Evolutionary conservation across 2,797 vertebrate species (phyloP), one percentile per base, ranked within the genome.

Genomic region (Tamandua tetradactyla): DNA sequence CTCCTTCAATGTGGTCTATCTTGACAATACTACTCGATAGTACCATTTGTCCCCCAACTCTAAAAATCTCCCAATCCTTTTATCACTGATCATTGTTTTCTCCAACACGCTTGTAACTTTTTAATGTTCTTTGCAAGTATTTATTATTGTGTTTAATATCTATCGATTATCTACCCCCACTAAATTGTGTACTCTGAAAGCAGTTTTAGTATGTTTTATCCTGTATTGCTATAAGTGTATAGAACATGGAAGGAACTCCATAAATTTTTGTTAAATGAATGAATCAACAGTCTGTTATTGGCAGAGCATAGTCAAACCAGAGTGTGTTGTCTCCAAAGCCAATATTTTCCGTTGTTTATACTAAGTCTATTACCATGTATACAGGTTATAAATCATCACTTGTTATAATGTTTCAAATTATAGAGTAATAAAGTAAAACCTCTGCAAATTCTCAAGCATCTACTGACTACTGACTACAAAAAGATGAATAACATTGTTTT

Each of bases 401-500:
- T 94, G 40, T 84, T 87, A 80, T 87, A 83, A 78, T 76, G 12
- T 40, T 11, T 78, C 32, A 78, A 68, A 10, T 79, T 81, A 79
- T 2, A 61, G 57, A 18, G 2, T 32, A 55, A 55, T 72, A 69
- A 69, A 76, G n/a, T 42, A 87, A 32, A 62, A 47, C 37, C 59
- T 75, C 47, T 61, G 17, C 37, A 64, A 49, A 59, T 37, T 87
- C 27, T 94, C 64, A 62, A 75, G 57, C 42, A 57, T 42, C 4
- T 25, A 13, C 10, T 55, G 32, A 79, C 44, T 22, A 13, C 10
- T 55, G 32, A 79, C 44, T 22, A 37, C 32, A 27, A 22, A 93
- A 88, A n/a, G 3, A 14, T 47, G 7, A 47, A 87, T 25, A 92
- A 10, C 37, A 96, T 72, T 95, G 94, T 94, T 85, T 96, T 96